Evolutionary conservation across 2,888 invertebrate genomes (phyloP).

Genomic region (Protophormia terraenovae): DNA sequence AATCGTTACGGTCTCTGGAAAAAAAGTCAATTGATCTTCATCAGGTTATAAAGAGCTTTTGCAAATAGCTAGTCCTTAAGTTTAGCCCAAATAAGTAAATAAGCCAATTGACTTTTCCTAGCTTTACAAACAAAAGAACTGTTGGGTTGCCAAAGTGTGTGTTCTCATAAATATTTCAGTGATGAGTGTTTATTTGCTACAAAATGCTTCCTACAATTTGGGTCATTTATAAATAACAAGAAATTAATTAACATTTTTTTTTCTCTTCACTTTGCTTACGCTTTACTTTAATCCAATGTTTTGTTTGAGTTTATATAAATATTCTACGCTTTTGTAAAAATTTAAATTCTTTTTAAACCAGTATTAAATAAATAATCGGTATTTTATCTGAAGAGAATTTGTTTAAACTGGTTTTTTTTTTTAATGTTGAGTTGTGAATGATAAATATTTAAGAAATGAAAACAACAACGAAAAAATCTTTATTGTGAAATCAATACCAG

Average conservation of each 20-base stretch:
- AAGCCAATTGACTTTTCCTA: no score
- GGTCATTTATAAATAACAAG: not conserved
- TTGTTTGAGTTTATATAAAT: not conserved
- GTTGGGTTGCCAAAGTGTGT: not conserved
- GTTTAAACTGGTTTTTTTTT: not conserved
- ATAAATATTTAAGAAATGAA: not conserved
- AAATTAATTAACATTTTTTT: slow-evolving; percentile 2
- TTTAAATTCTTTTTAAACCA: slow-evolving; percentile 3
- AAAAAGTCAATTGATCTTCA: no score
- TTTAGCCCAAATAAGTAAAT: no score
- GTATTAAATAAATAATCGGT: not conserved
- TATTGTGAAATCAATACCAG: not conserved
- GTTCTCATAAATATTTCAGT: not conserved
- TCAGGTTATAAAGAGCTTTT: no score
- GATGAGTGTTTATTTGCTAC: not conserved
- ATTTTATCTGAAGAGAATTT: not conserved
- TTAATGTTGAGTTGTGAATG: not conserved
- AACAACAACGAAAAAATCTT: not conserved
- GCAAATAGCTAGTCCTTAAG: no score
- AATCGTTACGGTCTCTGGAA: no score
- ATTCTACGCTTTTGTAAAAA: not conserved
- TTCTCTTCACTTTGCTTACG: not conserved
- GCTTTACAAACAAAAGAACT: no score
- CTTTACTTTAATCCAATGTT: no score
- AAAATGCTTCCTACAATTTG: not conserved